These are phyloP conservation scores for Apamea anceps DNA, from an alignment of 2,888 invertebrate genomes.

Conservation along the genomic window DNA sequence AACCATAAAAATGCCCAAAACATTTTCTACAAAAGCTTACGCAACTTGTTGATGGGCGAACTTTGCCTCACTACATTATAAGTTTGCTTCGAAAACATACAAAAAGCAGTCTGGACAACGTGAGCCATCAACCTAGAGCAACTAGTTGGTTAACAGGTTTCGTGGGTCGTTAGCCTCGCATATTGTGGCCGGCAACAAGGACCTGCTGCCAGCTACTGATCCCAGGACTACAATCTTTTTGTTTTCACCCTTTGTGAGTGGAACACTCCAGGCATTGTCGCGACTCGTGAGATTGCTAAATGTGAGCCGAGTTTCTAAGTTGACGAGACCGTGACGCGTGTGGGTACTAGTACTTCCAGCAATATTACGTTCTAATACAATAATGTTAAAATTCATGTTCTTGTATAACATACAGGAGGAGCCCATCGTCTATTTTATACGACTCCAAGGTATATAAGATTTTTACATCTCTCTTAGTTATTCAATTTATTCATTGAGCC, in stretches of 20 bases:
- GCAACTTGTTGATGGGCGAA: constrained; percentile 13
- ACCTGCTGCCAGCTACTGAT: constrained; percentile 35
- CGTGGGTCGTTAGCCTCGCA: constrained; percentile 73
- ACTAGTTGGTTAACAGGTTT: constrained; percentile 72
- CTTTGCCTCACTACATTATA: not conserved
- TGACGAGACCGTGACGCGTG: not conserved
- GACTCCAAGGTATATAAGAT: not conserved
- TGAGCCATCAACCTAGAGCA: constrained; percentile 62
- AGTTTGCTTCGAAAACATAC: constrained; percentile 44
- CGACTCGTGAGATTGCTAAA: constrained; percentile 20
- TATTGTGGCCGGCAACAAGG: constrained; percentile 50
- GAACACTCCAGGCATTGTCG: not conserved
- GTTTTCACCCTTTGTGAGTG: constrained; percentile 4
- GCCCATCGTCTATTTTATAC: not conserved
- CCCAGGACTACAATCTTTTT: constrained; percentile 24
- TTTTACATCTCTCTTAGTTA: not conserved
- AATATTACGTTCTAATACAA: constrained; percentile 23
- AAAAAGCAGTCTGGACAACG: constrained; percentile 57
- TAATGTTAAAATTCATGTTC: not conserved
- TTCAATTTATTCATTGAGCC: constrained; percentile 1
- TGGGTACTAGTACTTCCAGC: constrained; percentile 1
- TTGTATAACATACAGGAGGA: not conserved
- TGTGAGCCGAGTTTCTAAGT: constrained; percentile 13
- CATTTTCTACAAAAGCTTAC: constrained; percentile 5
- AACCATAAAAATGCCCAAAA: not conserved